Percentiles rank a stretch among this genome's conserved stretches.
Evolutionary conservation across 2,113 vertebrate genomes (phyloP).

Genomic region (Oreotragus oreotragus): DNA sequence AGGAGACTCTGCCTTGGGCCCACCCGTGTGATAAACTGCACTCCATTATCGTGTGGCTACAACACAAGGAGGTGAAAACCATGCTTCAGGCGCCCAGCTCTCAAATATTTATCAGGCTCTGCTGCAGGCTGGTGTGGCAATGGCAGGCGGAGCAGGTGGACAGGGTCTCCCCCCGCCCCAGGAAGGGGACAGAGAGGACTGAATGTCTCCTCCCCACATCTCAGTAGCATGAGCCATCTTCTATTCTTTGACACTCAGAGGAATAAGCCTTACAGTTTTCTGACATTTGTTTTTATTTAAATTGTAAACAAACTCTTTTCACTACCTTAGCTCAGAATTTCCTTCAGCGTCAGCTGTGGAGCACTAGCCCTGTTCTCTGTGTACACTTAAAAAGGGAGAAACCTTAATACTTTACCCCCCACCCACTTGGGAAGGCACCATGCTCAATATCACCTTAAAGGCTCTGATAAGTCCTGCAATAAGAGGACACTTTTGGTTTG

Average conservation of each 20-base stretch:
- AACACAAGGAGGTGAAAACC: neutral
- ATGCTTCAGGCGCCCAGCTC: neutral
- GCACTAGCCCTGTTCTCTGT: neutral
- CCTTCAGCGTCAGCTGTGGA: neutral
- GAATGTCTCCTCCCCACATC: neutral
- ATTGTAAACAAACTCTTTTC: neutral
- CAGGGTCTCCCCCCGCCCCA: neutral
- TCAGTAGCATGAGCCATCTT: neutral
- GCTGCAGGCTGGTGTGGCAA: neutral
- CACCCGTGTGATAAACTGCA: no score
- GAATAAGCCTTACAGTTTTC: neutral
- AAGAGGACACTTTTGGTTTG: neutral
- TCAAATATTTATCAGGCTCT: neutral
- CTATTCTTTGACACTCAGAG: neutral
- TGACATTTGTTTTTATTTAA: neutral
- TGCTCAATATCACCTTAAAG: neutral
- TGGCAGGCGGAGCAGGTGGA: neutral
- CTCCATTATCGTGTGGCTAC: no score
- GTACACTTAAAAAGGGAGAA: neutral
- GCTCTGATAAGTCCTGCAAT: neutral
- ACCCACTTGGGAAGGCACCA: neutral
- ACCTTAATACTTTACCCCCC: neutral
- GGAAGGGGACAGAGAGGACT: neutral
- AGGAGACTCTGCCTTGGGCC: no score
- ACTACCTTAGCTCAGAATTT: neutral